Evolutionary conservation across 1,140 invertebrate genomes (phyloP).

Genomic region (Paralvinella palmiformis): DNA sequence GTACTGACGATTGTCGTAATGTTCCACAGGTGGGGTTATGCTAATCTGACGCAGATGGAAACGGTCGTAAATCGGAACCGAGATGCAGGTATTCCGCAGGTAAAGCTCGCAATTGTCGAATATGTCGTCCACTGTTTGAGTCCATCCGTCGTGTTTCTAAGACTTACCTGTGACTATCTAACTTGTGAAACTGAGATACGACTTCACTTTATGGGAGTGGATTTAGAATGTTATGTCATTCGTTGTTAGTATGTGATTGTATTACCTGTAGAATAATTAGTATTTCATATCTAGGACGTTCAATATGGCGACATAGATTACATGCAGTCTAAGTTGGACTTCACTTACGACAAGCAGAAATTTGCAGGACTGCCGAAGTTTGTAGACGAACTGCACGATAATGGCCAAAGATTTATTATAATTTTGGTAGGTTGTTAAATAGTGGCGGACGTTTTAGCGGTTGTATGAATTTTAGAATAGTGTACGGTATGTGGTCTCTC

Average conservation of each 20-base stretch:
- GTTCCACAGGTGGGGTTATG: conserved; percentile 46
- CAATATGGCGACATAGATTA: conserved; percentile 53
- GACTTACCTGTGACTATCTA: not conserved
- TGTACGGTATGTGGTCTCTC: too few species aligned
- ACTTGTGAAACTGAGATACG: too few species aligned
- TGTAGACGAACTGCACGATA: conserved; percentile 42
- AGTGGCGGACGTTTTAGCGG: too few species aligned
- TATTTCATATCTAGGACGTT: conserved; percentile 35
- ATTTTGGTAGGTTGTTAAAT: conserved; percentile 39
- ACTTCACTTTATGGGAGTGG: too few species aligned
- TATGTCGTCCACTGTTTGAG: too few species aligned
- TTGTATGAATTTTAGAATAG: too few species aligned
- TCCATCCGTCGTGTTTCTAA: too few species aligned
- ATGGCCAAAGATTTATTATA: conserved; percentile 45
- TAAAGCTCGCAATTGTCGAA: conserved; percentile 19
- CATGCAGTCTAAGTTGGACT: conserved; percentile 44
- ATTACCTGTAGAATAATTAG: not conserved
- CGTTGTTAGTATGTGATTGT: not conserved
- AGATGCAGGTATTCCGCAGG: conserved; percentile 37
- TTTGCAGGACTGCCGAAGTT: conserved; percentile 46
- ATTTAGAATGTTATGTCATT: not conserved
- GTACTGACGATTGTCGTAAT: too few species aligned
- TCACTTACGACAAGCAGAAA: conserved; percentile 45
- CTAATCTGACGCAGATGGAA: conserved; percentile 29
- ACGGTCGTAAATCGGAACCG: conserved; percentile 33